Evolutionary conservation across 1,140 invertebrate species (phyloP).

Genomic region (Radopholus similis): DNA sequence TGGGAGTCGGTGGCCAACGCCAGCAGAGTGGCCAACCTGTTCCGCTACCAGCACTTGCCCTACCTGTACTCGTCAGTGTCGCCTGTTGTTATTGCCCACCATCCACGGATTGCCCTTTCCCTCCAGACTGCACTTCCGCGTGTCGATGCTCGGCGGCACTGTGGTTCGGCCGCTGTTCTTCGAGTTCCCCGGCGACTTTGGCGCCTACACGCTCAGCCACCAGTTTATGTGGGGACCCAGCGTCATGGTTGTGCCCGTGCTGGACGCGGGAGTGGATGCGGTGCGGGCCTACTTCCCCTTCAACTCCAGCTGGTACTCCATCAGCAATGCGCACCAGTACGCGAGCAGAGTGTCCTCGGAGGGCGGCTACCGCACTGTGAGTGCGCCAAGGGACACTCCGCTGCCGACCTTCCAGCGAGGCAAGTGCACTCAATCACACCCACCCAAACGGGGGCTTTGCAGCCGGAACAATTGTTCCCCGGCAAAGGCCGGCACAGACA

Average conservation of each 20-base stretch:
- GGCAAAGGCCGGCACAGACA: conserved; percentile 25
- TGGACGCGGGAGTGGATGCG: conserved; percentile 16
- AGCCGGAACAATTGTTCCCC: conserved; percentile 24
- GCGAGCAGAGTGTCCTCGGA: conserved; percentile 9
- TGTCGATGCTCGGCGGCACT: conserved; percentile 40
- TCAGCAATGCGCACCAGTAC: conserved; percentile 45
- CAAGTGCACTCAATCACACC: background rate
- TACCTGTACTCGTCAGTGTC: conserved; percentile 54
- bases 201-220: conserved; percentile 27
- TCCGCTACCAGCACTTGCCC: conserved; percentile 54
- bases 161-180: conserved; percentile 53
- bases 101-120: background rate
- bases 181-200: conserved; percentile 47
- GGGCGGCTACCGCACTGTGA: conserved; percentile 27
- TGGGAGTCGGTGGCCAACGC: conserved; percentile 57
- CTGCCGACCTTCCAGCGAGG: conserved; percentile 44
- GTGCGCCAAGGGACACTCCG: conserved; percentile 41
- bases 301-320: conserved; percentile 43
- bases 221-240: conserved; percentile 52
- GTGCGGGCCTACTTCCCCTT: conserved; percentile 45
- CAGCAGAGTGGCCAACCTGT: conserved; percentile 51
- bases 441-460: background rate
- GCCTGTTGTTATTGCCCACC: too few species aligned
- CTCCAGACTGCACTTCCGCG: conserved; percentile 37
- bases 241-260: conserved; percentile 34